Base-by-base conservation (phyloP, 1,140 invertebrate genomes). In the Drosophila ficusphila region DNA sequence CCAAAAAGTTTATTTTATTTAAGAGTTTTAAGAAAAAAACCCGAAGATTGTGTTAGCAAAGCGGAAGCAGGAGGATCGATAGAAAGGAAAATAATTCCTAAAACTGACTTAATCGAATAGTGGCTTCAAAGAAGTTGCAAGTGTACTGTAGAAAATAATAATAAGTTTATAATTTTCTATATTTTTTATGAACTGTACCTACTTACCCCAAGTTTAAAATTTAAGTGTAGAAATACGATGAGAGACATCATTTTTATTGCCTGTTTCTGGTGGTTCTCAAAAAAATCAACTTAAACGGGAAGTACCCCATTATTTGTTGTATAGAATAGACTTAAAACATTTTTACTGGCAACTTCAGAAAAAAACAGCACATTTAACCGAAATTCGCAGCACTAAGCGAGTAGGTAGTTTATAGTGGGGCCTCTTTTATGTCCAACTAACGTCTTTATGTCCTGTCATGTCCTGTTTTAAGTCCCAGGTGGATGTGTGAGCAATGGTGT, bases 401-500 rank as follows among this genome's bases (percentile, higher is more conserved):
- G 14, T 12, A 31, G 29, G 19, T 36, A 36, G 60, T 71, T 71
- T 71, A 71, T 71, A 25, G 39, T 44, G 36, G 7, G 53, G 68
- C 65, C 65, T 70, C 48, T 39, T 41, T 69, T 31, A 46, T 60
- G 68, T 48, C 52, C 52, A 41, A 58, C 34, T 23, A 41, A 49
- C 12, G 67, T 36, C 54, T 73, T 36, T 64, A 61, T 61, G 60
- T 67, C 34, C 62, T 51, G 60, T 41, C 44, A 65, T 67, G 62
- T 67, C 60, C 62, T 65, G 34, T 25, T 25, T 44, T 16, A 51
- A 51, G 19, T 27, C 31, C 18, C 38, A 31, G 6, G 29, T 51
- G 38, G 39, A 53, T 46, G 57, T 52, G n/a, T n/a, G n/a, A n/a
- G n/a, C n/a, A n/a, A n/a, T n/a, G 6, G 29, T 51, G 38, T 34